Conservation (phyloP, 2,888 invertebrate genomes). For the Eupeodes latifasciatus region DNA sequence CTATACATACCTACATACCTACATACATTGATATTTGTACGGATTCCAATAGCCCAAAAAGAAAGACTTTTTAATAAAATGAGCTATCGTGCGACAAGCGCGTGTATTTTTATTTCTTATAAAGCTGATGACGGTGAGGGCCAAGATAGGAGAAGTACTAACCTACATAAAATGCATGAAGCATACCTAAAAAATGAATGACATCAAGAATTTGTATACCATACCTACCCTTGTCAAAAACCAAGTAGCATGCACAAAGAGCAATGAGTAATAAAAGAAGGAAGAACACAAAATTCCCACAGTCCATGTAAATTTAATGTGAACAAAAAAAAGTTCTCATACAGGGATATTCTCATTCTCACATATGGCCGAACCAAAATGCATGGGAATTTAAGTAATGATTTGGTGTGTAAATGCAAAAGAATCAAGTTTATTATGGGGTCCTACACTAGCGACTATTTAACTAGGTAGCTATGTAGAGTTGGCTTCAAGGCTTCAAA, state of each 20-base stretch:
- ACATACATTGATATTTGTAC: no score
- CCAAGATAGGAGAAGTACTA: constrained; percentile 6
- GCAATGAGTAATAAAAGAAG: constrained; percentile 32
- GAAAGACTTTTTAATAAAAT: constrained; percentile 24
- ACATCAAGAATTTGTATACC: constrained; percentile 19
- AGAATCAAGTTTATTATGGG: constrained; percentile 17
- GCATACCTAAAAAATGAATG: constrained; percentile 21
- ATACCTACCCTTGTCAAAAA: constrained; percentile 29
- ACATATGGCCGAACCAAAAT: constrained; percentile 61
- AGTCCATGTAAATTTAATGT: constrained; percentile 42
- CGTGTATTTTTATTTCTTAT: constrained; percentile 65
- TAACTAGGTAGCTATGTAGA: no score
- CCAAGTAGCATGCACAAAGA: neutral
- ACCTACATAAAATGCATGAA: neutral
- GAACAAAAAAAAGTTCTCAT: constrained; percentile 63
- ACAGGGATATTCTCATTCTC: constrained; percentile 64
- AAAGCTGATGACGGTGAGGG: neutral
- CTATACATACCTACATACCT: no score
- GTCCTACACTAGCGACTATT: neutral
- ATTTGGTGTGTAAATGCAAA: constrained; percentile 43
- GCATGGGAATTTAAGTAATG: constrained; percentile 64
- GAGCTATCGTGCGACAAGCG: constrained; percentile 62
- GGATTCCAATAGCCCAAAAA: neutral
- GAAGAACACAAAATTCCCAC: constrained; percentile 63
- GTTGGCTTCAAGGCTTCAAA: no score